Conservation (phyloP, 2,888 invertebrate genomes). For the Gerris lacustris region DNA sequence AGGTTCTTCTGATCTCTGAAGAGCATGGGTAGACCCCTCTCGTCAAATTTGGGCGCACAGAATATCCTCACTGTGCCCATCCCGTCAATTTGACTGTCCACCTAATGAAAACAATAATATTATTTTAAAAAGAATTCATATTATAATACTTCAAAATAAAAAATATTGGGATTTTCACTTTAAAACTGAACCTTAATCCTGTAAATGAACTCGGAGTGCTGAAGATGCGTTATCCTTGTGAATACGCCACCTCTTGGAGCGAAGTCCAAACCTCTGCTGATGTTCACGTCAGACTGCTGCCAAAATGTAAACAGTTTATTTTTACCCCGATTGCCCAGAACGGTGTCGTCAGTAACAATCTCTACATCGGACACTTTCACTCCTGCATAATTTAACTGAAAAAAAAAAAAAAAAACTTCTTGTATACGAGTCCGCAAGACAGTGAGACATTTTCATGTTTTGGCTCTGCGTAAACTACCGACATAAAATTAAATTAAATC, state of each 20-base stretch:
- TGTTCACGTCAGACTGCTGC: slow-evolving; percentile 65
- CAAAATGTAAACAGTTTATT: slow-evolving; percentile 59
- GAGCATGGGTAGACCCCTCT: slow-evolving; percentile 50
- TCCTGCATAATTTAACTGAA: slow-evolving; percentile 51
- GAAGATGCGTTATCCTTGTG: slow-evolving; percentile 63
- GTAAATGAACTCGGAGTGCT: slow-evolving; percentile 59
- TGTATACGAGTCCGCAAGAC: no score
- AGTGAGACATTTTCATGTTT: no score
- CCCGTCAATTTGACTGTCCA: slow-evolving; percentile 25
- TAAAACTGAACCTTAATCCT: slow-evolving; percentile 37
- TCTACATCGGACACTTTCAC: slow-evolving; percentile 48
- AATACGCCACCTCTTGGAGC: slow-evolving; percentile 60
- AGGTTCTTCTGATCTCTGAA: slow-evolving; percentile 50
- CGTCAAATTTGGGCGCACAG: slow-evolving; percentile 53
- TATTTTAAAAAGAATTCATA: no score
- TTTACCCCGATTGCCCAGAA: slow-evolving; percentile 9
- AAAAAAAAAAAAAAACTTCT: no score
- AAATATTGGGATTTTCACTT: no score
- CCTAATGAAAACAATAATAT: slow-evolving; percentile 17
- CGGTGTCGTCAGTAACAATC: slow-evolving; percentile 39
- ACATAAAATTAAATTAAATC: no score
- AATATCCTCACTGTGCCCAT: slow-evolving; percentile 57
- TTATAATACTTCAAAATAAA: no score
- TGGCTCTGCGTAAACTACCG: no score
- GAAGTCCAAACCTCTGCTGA: slow-evolving; percentile 72